These are phyloP conservation scores for Arctopsyche grandis DNA, from an alignment of 1,140 invertebrate genomes.

Conservation along the genomic window DNA sequence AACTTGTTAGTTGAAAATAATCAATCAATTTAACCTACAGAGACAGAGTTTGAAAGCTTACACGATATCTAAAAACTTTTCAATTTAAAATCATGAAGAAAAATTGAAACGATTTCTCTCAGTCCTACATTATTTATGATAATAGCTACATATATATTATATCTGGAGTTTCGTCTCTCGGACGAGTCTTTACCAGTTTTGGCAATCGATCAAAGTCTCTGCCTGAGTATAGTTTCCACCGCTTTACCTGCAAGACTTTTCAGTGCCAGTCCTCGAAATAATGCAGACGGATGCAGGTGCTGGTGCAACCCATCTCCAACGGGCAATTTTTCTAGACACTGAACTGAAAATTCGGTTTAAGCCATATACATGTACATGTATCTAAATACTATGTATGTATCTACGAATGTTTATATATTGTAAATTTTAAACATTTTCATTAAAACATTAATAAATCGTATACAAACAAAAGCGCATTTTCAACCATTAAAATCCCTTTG, in stretches of 20 bases:
- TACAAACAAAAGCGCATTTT: no score
- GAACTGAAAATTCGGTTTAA: no score
- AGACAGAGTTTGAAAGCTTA: no score
- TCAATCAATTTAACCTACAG: no score
- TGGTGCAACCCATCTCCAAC: slow-evolving; percentile 7
- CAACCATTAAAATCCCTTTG: no score
- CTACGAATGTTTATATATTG: no score
- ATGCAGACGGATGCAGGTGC: slow-evolving; percentile 22
- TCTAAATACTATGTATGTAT: no score
- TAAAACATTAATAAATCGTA: no score
- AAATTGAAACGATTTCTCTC: not conserved
- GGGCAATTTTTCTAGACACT: not conserved
- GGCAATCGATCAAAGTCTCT: slow-evolving; percentile 38
- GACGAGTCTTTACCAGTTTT: slow-evolving; percentile 17
- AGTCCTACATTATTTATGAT: not conserved
- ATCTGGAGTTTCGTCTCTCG: not conserved
- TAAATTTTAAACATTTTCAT: no score
- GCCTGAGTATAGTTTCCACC: not conserved
- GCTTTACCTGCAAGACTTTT: slow-evolving; percentile 14
- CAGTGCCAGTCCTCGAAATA: slow-evolving; percentile 24
- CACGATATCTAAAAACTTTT: not conserved
- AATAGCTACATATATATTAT: not conserved
- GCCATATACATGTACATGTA: no score
- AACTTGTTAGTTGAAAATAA: no score
- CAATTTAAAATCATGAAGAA: not conserved